These are phyloP conservation scores for Hydriomena furcata DNA, from an alignment of 2,888 invertebrate species.

Conservation along the genomic window DNA sequence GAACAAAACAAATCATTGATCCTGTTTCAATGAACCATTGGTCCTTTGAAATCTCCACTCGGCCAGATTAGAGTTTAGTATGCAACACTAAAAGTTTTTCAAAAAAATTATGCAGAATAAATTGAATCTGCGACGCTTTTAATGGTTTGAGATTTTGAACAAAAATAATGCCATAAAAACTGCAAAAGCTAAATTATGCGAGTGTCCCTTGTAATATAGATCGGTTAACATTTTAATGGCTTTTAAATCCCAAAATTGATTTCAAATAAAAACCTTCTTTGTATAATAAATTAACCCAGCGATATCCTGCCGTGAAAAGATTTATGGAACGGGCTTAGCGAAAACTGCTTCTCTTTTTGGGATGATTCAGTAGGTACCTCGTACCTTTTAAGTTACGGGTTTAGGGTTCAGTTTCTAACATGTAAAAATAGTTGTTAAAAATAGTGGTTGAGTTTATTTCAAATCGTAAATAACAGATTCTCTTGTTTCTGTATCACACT, in stretches of 20 bases:
- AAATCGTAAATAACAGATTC: no score
- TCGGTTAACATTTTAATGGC: constrained; percentile 21
- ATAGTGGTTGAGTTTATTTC: no score
- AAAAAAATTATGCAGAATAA: no score
- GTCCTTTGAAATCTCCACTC: no score
- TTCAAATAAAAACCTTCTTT: constrained; percentile 30
- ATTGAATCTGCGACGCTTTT: neutral
- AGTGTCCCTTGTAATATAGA: constrained; percentile 13
- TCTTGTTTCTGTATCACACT: no score
- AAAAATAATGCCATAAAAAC: constrained; percentile 29
- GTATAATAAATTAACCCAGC: constrained; percentile 18
- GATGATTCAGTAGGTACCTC: constrained; percentile 19
- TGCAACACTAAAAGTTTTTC: no score
- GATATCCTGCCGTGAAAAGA: constrained; percentile 5
- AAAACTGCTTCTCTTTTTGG: constrained; percentile 9
- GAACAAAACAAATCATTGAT: no score
- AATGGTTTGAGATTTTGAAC: neutral
- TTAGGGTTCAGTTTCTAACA: no score
- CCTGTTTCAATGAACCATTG: no score
- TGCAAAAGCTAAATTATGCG: constrained; percentile 12
- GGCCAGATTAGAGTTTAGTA: no score
- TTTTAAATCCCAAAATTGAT: constrained; percentile 26
- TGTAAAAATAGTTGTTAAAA: no score
- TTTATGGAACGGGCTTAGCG: constrained; percentile 17
- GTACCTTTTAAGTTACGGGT: constrained; percentile 2